A percentile compares a stretch with the other conserved stretches of the same genome.
phyloP scores from a whole-genome alignment of 2,113 vertebrate species.

The Canis aureus region DNA sequence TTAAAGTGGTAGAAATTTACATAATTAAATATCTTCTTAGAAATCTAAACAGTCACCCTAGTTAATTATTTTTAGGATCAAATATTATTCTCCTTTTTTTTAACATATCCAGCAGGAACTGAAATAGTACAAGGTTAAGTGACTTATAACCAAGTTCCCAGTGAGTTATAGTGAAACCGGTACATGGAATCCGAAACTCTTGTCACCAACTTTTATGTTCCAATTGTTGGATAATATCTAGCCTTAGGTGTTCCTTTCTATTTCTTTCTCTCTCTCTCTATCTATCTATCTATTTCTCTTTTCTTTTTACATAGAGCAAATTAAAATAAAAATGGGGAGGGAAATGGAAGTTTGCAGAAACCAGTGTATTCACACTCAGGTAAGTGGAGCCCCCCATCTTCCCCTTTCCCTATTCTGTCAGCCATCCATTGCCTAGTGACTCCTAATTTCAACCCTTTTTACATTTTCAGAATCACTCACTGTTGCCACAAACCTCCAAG shows the following conservation, averaged over 20 bases:
- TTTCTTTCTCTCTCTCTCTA: too few relatives aligned
- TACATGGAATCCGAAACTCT: constrained; percentile 17
- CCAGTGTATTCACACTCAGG: background rate
- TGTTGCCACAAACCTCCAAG: background rate
- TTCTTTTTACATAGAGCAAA: background rate
- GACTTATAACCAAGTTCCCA: background rate
- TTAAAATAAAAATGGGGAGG: background rate
- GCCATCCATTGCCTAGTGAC: background rate
- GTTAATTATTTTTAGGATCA: constrained; percentile 66
- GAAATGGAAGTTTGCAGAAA: background rate
- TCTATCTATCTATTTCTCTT: too few relatives aligned
- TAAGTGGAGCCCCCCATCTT: background rate
- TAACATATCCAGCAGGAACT: constrained; percentile 2
- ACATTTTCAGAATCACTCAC: background rate
- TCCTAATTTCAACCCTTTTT: background rate
- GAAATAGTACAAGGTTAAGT: background rate
- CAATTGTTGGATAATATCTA: background rate
- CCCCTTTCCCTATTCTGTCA: background rate
- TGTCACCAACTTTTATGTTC: background rate
- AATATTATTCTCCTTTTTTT: background rate
- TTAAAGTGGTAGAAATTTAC: constrained; percentile 41
- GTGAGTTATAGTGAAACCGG: constrained; percentile 32
- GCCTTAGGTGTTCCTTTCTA: background rate
- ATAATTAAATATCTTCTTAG: constrained; percentile 55
- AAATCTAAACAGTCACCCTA: constrained; percentile 32